Evolutionary conservation across 2,888 invertebrate genomes (phyloP), one percentile per base, ranked within the genome.

Genomic region (Caenorhabditis angaria): DNA sequence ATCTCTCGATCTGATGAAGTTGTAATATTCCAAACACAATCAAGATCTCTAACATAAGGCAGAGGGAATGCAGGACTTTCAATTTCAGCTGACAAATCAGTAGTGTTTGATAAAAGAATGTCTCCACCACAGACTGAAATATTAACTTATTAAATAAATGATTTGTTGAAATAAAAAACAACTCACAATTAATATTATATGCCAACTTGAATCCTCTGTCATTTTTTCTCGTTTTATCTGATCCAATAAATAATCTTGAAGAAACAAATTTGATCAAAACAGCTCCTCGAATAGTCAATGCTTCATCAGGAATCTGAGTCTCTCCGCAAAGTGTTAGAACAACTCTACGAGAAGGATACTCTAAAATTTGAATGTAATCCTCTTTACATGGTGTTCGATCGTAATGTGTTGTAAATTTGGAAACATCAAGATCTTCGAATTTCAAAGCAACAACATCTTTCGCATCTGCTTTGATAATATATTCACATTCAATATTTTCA

Each of bases 11-110:
- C 82, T 0, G 61, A 35, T 1, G 81, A 73, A 10, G 86, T 82
- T 1, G 82, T 83, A 64, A 86, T 74, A 50, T 84, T 87, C 86
- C 86, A 87, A 35, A 80, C 59, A 56, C 86, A 86, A 50, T 86
- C 78, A 47, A 87, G 61, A 48, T 80, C 70, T 50, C 83, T 71
- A 35, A 81, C 81, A 56, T 86, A 85, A 1, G 81, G 79, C n/a
- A 85, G 71, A 20, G 86, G 86, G 76, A 81, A 86, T 1, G 81
- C 85, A 14, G 86, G 86, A 22, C 83, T 81, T 0, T 69, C 61
- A 48, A 76, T 51, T 0, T 65, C 6, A 14, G 72, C 66, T 25
- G 60, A 14, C 10, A 67, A 51, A 1, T 67, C 58, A 2, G 53
- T 57, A 5, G 65, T 76, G 10, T 78, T 77, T 22, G 51, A 66